Percentiles rank a stretch among this genome's conserved stretches.
These are phyloP conservation scores for Stylophora pistillata DNA, from an alignment of 64 coral and sea anemone species.

Conservation along the genomic window DNA sequence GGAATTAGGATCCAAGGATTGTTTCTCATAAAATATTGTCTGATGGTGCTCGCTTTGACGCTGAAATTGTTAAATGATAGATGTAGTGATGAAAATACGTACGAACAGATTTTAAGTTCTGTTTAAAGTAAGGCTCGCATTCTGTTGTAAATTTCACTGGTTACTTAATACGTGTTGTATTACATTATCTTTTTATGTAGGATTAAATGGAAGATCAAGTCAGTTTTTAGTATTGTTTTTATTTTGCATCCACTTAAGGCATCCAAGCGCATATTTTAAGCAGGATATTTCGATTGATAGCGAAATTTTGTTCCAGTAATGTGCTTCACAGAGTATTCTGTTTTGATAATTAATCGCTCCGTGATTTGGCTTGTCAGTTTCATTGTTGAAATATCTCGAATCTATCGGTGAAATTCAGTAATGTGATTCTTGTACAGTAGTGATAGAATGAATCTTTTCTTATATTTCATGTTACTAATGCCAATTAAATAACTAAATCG, in stretches of 20 bases:
- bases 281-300: neutral
- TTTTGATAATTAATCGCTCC: constrained; percentile 1
- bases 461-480: neutral
- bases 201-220: constrained; percentile 4
- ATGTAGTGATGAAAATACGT: constrained; percentile 1
- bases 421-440: neutral
- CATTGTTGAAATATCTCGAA: neutral
- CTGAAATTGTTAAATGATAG: constrained; percentile 17
- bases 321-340: neutral
- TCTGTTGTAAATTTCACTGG: constrained; percentile 40
- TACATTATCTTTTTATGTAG: constrained; percentile 28
- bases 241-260: neutral
- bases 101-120: neutral
- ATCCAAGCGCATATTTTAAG: neutral
- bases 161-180: constrained; percentile 48
- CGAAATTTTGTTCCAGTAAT: neutral
- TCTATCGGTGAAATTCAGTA: neutral
- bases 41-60: neutral
- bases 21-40: constrained; percentile 46
- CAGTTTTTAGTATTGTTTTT: neutral
- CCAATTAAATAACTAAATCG: neutral
- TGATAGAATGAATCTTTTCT: neutral
- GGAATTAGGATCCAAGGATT: constrained; percentile 67
- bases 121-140: constrained; percentile 25
- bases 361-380: neutral